Evolutionary conservation across 2,888 invertebrate genomes (phyloP).

Genomic region (Mechanitis messenoides): DNA sequence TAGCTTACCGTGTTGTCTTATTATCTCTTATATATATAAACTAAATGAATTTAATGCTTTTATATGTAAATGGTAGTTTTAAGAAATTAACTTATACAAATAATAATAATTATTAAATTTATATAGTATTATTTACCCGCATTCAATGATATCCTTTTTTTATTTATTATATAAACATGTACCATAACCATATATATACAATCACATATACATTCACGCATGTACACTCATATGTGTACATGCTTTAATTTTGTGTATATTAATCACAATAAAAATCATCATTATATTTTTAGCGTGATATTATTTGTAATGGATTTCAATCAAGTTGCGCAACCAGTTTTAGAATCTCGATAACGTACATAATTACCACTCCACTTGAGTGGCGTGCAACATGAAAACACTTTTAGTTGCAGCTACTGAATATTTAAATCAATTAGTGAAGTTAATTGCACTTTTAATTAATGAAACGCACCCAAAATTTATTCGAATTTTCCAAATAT

Average conservation of each 20-base stretch:
- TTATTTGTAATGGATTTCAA: neutral
- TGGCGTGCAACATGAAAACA: constrained; percentile 8
- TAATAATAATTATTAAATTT: too few species aligned
- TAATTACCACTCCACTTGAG: neutral
- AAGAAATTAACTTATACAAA: too few species aligned
- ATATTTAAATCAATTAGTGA: constrained; percentile 3
- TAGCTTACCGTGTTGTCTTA: neutral
- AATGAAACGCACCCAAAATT: neutral
- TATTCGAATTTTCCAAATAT: too few species aligned
- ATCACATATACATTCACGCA: too few species aligned
- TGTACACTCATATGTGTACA: too few species aligned
- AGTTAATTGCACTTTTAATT: neutral
- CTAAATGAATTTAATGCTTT: neutral
- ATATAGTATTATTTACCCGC: too few species aligned
- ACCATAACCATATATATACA: too few species aligned
- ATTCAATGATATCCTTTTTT: too few species aligned
- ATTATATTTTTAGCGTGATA: neutral
- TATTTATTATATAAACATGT: too few species aligned
- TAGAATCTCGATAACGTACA: constrained; percentile 1
- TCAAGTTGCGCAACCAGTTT: neutral
- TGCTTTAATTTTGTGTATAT: too few species aligned
- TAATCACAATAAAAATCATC: neutral
- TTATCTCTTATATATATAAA: neutral
- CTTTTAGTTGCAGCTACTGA: constrained; percentile 4
- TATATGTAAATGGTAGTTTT: neutral